Evolutionary conservation across 2,888 invertebrate species (phyloP).

Genomic region (Philhelius pedissequus): DNA sequence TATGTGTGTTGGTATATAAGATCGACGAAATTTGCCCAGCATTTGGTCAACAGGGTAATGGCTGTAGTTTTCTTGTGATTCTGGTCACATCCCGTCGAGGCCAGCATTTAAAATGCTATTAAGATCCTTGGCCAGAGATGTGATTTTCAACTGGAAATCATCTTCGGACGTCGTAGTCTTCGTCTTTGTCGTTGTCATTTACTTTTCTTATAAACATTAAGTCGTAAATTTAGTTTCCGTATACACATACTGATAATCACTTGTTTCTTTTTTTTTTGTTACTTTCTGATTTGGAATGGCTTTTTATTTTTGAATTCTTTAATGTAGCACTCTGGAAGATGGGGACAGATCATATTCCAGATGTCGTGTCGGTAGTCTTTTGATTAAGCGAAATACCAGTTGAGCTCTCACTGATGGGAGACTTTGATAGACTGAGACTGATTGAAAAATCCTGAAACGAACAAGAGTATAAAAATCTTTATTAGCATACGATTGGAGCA

Average conservation of each 20-base stretch:
- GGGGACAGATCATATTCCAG: conserved; percentile 59
- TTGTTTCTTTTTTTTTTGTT: not conserved
- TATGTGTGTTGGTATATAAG: conserved; percentile 47
- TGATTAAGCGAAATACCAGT: conserved; percentile 56
- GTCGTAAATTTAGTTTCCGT: conserved; percentile 65
- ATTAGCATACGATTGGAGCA: conserved; percentile 49
- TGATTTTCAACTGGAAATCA: conserved; percentile 31
- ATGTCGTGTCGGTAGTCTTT: conserved; percentile 44
- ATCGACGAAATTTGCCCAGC: conserved; percentile 37
- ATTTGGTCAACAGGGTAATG: not conserved
- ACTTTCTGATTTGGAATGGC: not conserved
- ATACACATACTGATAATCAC: conserved; percentile 32
- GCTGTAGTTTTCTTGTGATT: conserved; percentile 28
- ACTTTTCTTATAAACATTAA: conserved; percentile 46
- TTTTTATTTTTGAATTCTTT: not conserved
- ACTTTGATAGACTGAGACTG: conserved; percentile 28
- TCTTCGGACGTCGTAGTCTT: conserved; percentile 3
- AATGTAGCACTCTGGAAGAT: not conserved
- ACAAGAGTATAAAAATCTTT: conserved; percentile 48
- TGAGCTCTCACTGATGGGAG: conserved; percentile 37
- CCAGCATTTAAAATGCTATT: conserved; percentile 67
- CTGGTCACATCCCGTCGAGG: conserved; percentile 59
- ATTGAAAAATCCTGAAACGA: not conserved
- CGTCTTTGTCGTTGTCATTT: conserved; percentile 18
- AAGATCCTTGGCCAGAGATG: conserved; percentile 63